Evolutionary conservation across 2,888 invertebrate genomes (phyloP), one percentile per base, ranked within the genome.

Genomic region (Thereva unica): DNA sequence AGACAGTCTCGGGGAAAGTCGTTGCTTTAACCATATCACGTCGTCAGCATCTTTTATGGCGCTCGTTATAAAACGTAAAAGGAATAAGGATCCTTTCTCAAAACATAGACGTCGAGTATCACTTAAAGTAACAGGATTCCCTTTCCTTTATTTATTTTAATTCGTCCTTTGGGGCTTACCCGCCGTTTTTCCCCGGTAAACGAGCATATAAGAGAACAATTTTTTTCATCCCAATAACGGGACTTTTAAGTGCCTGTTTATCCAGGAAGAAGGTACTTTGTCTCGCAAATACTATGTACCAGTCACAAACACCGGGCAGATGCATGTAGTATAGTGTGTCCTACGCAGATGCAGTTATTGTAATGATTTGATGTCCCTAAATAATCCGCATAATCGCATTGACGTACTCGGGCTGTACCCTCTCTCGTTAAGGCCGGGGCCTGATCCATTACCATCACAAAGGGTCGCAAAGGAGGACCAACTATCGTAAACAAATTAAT

Each of bases 401-500:
- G 59, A 59, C 47, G 38, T 41, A 37, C 9, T 59, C 47, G 8
- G 37, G 47, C 47, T 10, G 34, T 10, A 35, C 6, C n/a, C 59
- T 49, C 59, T 37, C 47, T 35, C 23, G 10, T 3, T 34, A 49
- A 38, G 12, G 10, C 5, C 47, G n/a, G 45, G 10, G 9, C 10
- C 49, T 23, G 10, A 38, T 59, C 40, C 47, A 47, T 9, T 59
- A 47, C 49, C 59, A 59, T 47, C 38, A 47, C 45, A 49, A 59
- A 49, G 59, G 59, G 59, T 45, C 56, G 42, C 56, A 23, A 23
- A 23, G 23, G 44, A 38, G 38, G 52, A 63, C 63, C 63, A 63
- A 52, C 63, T 52, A 63, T 52, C 52, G 63, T 63, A 63, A 63
- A 63, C 63, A 63, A 63, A 63, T 63, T 63, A 63, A 63, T 63